Percentiles rank a stretch among this genome's conserved stretches.
phyloP scores from a whole-genome alignment of 92 coral and sea anemone species.

The Pocillopora grandis region DNA sequence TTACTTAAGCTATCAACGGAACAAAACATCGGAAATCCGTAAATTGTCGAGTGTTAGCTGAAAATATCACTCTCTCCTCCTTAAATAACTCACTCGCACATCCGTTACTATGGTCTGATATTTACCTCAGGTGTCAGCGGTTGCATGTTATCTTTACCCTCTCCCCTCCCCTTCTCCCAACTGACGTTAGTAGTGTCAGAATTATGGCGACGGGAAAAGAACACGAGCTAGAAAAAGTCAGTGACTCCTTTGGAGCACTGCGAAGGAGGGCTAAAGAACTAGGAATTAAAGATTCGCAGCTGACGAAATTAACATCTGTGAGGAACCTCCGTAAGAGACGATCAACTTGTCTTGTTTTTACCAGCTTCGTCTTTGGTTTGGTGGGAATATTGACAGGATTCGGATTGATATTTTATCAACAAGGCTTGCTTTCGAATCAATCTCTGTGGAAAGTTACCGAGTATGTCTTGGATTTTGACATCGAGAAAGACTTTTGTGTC shows the following conservation, averaged over 20 bases:
- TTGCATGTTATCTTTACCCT: not conserved
- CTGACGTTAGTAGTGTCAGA: not conserved
- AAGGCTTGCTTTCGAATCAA: constrained; percentile 42
- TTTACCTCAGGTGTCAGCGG: not conserved
- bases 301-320: constrained; percentile 62
- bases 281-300: constrained; percentile 70
- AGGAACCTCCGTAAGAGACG: constrained; percentile 50
- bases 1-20: not conserved
- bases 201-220: constrained; percentile 45
- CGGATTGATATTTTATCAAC: constrained; percentile 50
- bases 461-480: constrained; percentile 65
- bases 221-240: constrained; percentile 44
- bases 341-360: constrained; percentile 24
- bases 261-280: constrained; percentile 77
- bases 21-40: not conserved
- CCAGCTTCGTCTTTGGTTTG: constrained; percentile 45
- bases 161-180: not conserved
- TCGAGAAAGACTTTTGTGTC: constrained; percentile 80
- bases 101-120: not conserved
- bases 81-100: not conserved
- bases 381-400: constrained; percentile 65
- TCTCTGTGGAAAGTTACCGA: constrained; percentile 61
- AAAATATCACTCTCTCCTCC: not conserved
- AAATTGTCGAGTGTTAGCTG: not conserved
- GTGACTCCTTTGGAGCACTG: constrained; percentile 69